Conservation (phyloP, 2,113 vertebrate species). For the Gallinago paraguaiae region DNA sequence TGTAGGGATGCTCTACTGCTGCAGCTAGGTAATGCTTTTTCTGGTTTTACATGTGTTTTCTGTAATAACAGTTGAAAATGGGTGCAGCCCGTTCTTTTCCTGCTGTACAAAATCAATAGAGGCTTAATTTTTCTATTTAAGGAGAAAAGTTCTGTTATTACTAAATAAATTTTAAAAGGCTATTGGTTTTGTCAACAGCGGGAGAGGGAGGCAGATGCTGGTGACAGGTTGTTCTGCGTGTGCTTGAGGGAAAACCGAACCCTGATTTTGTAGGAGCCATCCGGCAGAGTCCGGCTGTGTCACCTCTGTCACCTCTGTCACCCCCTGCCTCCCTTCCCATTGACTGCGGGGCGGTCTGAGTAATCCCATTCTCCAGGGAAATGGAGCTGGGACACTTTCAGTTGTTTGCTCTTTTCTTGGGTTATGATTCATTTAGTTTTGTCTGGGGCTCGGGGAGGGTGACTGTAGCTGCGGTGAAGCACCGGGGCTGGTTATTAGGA, state of each 20-base stretch:
- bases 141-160: not conserved
- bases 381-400: not conserved
- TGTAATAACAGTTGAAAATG: not conserved
- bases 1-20: not conserved
- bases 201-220: not conserved
- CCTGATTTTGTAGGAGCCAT: not conserved
- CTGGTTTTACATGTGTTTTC: not conserved
- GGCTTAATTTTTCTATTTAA: not conserved
- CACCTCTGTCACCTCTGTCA: not conserved
- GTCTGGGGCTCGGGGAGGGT: not conserved
- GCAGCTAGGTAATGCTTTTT: not conserved
- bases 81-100: not conserved
- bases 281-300: not conserved
- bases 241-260: not conserved
- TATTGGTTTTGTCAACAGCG: not conserved
- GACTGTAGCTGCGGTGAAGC: not conserved
- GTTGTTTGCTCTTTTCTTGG: not conserved
- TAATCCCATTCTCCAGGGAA: not conserved
- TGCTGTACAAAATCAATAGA: not conserved
- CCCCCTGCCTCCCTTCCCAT: not conserved
- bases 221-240: not conserved
- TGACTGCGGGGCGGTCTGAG: not conserved
- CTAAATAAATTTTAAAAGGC: not conserved
- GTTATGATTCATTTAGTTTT: not conserved
- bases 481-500: not conserved